Evolutionary conservation across 53 echinoderm and acorn worm species (phyloP).

Genomic region (Echinarachnius parma): DNA sequence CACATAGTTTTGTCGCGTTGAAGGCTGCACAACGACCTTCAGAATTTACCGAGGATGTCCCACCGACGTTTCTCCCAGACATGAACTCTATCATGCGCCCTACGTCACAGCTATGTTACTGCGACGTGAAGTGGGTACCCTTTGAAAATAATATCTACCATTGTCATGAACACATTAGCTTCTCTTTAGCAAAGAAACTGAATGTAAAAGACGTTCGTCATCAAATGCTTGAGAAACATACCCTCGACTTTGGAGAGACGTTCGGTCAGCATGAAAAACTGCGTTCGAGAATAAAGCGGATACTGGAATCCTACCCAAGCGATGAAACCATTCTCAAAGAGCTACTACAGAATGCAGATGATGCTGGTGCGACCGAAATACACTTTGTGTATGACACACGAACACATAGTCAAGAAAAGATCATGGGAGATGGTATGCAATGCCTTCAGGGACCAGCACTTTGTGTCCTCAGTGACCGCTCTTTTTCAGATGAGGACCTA

Average conservation of each 20-base stretch:
- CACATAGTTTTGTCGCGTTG: conserved; percentile 28
- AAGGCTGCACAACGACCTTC: conserved; percentile 14
- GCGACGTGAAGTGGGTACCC: conserved; percentile 29
- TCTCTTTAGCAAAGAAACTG: conserved; percentile 16
- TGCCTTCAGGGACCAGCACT: conserved; percentile 63
- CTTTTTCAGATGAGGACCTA: conserved; percentile 68
- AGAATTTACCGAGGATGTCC: neutral
- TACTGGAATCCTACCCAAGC: conserved; percentile 70
- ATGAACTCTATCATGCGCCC: conserved; percentile 1
- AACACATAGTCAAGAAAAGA: neutral
- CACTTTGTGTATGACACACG: conserved; percentile 81
- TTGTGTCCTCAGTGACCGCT: conserved; percentile 71
- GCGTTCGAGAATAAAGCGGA: conserved; percentile 61
- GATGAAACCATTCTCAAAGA: conserved; percentile 78
- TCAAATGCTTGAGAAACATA: conserved; percentile 13
- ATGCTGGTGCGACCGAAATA: conserved; percentile 75
- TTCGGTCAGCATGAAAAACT: conserved; percentile 89
- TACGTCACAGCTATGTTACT: conserved; percentile 16
- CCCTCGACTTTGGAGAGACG: conserved; percentile 24
- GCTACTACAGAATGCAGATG: conserved; percentile 94
- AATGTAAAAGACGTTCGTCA: conserved; percentile 34
- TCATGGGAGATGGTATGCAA: conserved; percentile 43
- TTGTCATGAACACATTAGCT: conserved; percentile 17
- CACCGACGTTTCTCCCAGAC: no score
- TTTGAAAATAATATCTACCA: neutral